Evolutionary conservation across 2,888 invertebrate species (phyloP), one percentile per base, ranked within the genome.

Genomic region (Lycophotia porphyrea): DNA sequence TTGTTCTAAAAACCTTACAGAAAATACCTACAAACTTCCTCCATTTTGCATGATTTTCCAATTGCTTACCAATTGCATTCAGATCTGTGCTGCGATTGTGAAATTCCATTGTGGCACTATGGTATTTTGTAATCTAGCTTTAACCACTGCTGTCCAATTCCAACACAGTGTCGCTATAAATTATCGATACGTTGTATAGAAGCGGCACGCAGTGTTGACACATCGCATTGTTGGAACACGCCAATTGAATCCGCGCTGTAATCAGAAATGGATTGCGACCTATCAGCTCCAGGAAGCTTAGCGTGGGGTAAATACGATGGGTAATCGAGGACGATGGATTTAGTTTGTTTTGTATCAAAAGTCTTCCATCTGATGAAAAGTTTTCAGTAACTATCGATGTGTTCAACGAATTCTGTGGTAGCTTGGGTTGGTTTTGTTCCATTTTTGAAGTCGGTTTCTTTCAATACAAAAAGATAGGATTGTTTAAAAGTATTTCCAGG

Each of bases 221-320:
- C 74, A 79, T 70, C 52, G 67, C 69, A 71, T 82, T 82, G 86
- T 84, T 82, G 78, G 82, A 80, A 84, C 73, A 79, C 83, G 77
- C 70, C 72, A 76, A 84, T 83, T 84, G 81, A 81, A 84, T 80
- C 84, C 78, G 81, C 81, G 79, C 80, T 86, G 88, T 85, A 82
- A 84, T 84, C 83, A 85, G 85, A 85, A 83, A 85, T 84, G 73
- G 84, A 84, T 85, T 75, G 84, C 82, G 72, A 76, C 69, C 65
- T 73, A 76, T 79, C 75, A 72, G 81, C 88, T 87, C 39, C 58
- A 47, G 76, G 58, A 80, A 82, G 88, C 89, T 90, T 90, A 88
- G 85, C 79, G 79, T 78, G 76, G 84, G 86, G 89, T 89, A 90
- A 91, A 92, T 87, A 91, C 86, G 85, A 85, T 84, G 87, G 82